phyloP scores from a whole-genome alignment of 2,888 invertebrate species.

The Coecobrya sp. region DNA sequence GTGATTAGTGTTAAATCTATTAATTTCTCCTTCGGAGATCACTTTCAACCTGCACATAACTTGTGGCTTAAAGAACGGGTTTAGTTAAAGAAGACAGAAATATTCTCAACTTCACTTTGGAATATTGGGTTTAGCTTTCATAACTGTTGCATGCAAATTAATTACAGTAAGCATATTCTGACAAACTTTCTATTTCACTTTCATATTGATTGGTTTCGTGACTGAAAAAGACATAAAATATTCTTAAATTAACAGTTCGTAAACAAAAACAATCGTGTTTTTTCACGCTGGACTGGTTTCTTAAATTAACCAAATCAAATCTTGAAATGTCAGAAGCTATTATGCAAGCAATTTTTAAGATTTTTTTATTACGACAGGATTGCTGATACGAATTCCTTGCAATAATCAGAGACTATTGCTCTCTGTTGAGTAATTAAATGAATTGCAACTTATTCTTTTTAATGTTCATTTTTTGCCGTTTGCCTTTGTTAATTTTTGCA shows the following conservation, averaged over 20 bases:
- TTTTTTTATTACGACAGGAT: no score
- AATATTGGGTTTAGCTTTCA: no score
- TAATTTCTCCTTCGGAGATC: no score
- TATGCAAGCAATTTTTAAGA: no score
- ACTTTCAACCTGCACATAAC: no score
- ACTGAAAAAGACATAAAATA: constrained; percentile 36
- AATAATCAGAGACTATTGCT: no score
- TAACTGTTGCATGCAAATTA: background rate
- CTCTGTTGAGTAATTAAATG: background rate
- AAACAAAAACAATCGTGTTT: background rate
- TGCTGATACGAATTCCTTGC: no score
- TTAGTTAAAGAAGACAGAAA: background rate
- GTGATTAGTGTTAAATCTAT: no score
- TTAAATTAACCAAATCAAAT: no score
- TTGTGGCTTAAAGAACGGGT: no score
- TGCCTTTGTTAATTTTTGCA: no score
- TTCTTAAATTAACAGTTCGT: background rate
- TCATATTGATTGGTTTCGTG: constrained; percentile 66
- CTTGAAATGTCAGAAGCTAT: no score
- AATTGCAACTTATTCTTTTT: background rate
- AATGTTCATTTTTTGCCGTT: background rate
- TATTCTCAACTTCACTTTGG: background rate
- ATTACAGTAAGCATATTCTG: background rate
- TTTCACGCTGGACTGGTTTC: background rate
- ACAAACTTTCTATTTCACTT: background rate